Evolutionary conservation across 2,797 vertebrate species (phyloP), one percentile per base, ranked within the genome.

Genomic region (Sebastes vulpes): DNA sequence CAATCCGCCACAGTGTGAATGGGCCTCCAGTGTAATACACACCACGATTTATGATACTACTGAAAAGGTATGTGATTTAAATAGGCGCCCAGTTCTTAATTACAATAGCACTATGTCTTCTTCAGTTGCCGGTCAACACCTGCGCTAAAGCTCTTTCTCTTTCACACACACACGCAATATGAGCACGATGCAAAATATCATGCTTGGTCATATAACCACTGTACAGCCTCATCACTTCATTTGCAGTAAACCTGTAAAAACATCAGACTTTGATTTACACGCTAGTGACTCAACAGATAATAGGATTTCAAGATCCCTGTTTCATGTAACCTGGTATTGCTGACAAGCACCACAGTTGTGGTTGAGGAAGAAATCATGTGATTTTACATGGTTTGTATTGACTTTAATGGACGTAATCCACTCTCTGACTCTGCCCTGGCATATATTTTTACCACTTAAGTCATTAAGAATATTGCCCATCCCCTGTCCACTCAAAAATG

Each of bases 11-110:
- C 1, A 14, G 32, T 72, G 54, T 68, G 73, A 85, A 75, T 48
- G 38, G 31, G 12, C 21, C 42, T 16, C 31, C 5, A 5, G 67
- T 42, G 23, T 50, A 57, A 77, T 32, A 32, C 35, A 38, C 29
- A 26, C 2, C 1, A 1, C 80, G 61, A 87, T 85, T 81, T 74
- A 84, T 60, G 73, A 59, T 4, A 2, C 4, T 3, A 52, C n/a
- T 48, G n/a, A 54, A 66, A 72, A 75, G 58, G 76, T 82, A 63
- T 69, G 79, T 14, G 56, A 66, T 61, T 82, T 78, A 78, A 78
- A 73, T 84, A 69, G 73, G 25, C 11, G 52, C 56, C 64, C 29
- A 9, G n/a, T 31, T 72, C 59, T 71, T 84, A 69, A 84, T 83
- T 58, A 65, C 61, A 61, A 16, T 14, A 57, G 57, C 32, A 57